Evolutionary conservation across 2,888 invertebrate genomes (phyloP), one percentile per base, ranked within the genome.

Genomic region (Heliconius charithonia): DNA sequence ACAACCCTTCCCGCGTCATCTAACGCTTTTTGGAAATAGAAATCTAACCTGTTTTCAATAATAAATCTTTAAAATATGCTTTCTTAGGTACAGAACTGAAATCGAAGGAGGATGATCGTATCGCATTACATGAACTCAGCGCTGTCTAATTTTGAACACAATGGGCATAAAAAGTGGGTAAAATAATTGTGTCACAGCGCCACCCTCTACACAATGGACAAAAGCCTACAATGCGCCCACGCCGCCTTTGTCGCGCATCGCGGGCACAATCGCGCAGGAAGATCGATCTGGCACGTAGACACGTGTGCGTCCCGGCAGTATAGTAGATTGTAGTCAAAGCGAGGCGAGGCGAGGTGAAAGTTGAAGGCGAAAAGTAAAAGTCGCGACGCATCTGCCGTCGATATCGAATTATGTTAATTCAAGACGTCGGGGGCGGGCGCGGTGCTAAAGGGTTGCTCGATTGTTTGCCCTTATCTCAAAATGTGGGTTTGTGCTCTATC

Each of bases 131-230:
- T 93, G 92, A 92, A 92, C 93, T 92, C 87, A 88, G 88, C 92
- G 90, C 91, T 92, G 92, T 94, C 93, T 93, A 93, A 93, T 94
- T 93, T 92, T 88, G 92, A 93, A 94, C 92, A 95, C 94, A 95
- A 95, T 94, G 93, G 93, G 89, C 87, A 89, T 92, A 93, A 94
- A 94, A 94, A 93, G 89, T 91, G 88, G 91, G 91, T 91, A 91
- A 92, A 93, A 94, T 93, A 93, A 93, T 93, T 93, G 93, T 94
- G 94, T 94, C 94, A 92, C 93, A 93, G 93, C 89, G 93, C 93
- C 94, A 94, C 94, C 94, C 94, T 91, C 91, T 91, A 91, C 87
- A 95, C 94, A 94, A 94, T 93, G 94, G 88, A 92, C 93, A 92
- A 93, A 93, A 87, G 86, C 87, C 89, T 87, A 91, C 92, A 92